Conservation (phyloP, 2,888 invertebrate genomes). For the Ornithoptera alexandrae region DNA sequence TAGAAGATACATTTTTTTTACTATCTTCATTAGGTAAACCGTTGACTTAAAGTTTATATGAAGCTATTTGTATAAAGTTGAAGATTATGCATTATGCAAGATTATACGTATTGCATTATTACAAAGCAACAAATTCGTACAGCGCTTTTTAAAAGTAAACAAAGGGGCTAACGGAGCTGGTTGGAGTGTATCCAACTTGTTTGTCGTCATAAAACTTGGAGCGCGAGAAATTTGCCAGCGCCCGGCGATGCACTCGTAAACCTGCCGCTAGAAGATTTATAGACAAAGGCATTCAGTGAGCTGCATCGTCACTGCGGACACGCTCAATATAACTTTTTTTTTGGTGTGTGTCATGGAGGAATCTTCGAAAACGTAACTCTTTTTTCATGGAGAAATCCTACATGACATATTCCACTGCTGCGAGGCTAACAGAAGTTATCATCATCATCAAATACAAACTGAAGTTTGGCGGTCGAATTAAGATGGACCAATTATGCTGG, state of each 20-base stretch:
- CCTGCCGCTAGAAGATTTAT: slow-evolving; percentile 9
- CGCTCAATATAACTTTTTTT: neutral
- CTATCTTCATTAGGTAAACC: too few relatives aligned
- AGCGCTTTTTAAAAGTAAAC: slow-evolving; percentile 3
- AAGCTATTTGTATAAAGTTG: too few relatives aligned
- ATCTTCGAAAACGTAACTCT: neutral
- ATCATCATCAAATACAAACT: too few relatives aligned
- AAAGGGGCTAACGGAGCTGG: neutral
- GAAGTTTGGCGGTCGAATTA: too few relatives aligned
- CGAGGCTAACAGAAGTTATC: too few relatives aligned
- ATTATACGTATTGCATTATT: neutral
- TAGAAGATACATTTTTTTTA: too few relatives aligned
- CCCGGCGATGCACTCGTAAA: slow-evolving; percentile 9
- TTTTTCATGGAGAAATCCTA: neutral
- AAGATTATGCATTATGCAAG: too few relatives aligned
- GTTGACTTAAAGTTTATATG: too few relatives aligned
- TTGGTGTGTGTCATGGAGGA: neutral
- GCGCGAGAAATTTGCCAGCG: slow-evolving; percentile 14
- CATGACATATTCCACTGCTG: neutral
- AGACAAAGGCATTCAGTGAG: slow-evolving; percentile 10
- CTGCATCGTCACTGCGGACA: neutral
- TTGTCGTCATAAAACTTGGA: slow-evolving; percentile 20
- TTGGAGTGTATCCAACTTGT: slow-evolving; percentile 13
- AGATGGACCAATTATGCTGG: too few relatives aligned
- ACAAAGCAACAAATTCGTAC: neutral